These are phyloP conservation scores for Crotophaga sulcirostris DNA, from an alignment of 2,113 vertebrate genomes.

Conservation along the genomic window DNA sequence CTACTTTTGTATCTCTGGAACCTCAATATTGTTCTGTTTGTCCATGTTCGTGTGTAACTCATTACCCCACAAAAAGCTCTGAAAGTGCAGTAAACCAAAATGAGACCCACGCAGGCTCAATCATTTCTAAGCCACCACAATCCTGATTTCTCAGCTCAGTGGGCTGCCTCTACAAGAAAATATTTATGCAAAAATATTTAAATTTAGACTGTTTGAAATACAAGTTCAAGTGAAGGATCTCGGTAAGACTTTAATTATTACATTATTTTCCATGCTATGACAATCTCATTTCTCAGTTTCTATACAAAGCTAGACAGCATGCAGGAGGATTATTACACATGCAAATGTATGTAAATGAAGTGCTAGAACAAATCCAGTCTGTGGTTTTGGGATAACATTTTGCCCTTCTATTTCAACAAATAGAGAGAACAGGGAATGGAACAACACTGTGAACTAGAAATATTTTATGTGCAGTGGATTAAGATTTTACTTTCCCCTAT, in stretches of 20 bases:
- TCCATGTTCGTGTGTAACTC: background rate
- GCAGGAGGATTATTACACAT: background rate
- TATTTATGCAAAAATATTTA: slow-evolving; percentile 3
- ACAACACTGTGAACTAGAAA: background rate
- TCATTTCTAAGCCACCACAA: background rate
- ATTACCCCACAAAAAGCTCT: background rate
- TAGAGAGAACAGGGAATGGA: background rate
- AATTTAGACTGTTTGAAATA: background rate
- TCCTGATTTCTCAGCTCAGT: background rate
- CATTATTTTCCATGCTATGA: background rate
- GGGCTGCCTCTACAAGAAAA: background rate
- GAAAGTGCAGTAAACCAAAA: background rate
- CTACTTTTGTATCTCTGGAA: background rate
- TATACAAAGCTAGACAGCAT: background rate
- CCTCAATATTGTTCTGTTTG: background rate
- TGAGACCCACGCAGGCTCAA: background rate
- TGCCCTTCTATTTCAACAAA: slow-evolving; percentile 1
- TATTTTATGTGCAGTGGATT: background rate
- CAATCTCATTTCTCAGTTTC: slow-evolving; percentile 4
- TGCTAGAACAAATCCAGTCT: background rate
- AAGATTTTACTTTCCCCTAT: background rate
- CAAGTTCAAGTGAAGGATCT: background rate
- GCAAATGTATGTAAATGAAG: slow-evolving; percentile 26
- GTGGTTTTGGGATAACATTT: slow-evolving; percentile 12
- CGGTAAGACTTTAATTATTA: slow-evolving; percentile 22